Evolutionary conservation across 2,797 vertebrate species (phyloP).

Genomic region (Labeo calbasu): DNA sequence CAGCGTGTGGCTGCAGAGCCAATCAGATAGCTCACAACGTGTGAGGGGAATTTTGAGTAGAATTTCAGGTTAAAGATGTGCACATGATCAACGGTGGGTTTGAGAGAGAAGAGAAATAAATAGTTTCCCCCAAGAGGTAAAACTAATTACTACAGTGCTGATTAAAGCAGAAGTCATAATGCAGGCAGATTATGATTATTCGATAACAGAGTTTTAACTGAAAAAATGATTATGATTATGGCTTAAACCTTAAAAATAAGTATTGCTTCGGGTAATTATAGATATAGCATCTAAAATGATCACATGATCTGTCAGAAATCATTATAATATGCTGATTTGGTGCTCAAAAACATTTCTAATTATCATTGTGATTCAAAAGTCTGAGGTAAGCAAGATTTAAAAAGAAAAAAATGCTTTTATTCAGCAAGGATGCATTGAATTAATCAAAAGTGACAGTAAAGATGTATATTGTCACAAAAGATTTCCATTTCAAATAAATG

Average conservation of each 20-base stretch:
- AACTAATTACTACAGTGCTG: not conserved
- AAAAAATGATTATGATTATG: not conserved
- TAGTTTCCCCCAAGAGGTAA: not conserved
- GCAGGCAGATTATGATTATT: not conserved
- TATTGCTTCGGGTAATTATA: not conserved
- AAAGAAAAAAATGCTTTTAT: not conserved
- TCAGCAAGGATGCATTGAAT: not conserved
- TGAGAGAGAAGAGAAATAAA: not conserved
- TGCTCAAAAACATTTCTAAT: not conserved
- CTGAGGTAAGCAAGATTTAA: too few species aligned
- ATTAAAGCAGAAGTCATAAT: not conserved
- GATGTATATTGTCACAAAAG: not conserved
- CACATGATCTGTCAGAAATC: not conserved
- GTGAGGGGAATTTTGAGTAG: conserved; percentile 8
- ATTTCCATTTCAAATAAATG: not conserved
- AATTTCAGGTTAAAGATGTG: conserved; percentile 2
- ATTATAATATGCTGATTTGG: too few species aligned
- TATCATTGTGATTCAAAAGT: not conserved
- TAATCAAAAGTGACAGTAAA: not conserved
- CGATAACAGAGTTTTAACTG: not conserved
- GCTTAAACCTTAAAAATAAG: not conserved
- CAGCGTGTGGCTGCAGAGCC: conserved; percentile 39
- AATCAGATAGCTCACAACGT: conserved; percentile 17
- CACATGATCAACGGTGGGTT: not conserved
- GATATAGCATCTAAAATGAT: not conserved